Evolutionary conservation across 53 echinoderm and acorn worm genomes (phyloP), one percentile per base, ranked within the genome.

Genomic region (Luidia sarsii): DNA sequence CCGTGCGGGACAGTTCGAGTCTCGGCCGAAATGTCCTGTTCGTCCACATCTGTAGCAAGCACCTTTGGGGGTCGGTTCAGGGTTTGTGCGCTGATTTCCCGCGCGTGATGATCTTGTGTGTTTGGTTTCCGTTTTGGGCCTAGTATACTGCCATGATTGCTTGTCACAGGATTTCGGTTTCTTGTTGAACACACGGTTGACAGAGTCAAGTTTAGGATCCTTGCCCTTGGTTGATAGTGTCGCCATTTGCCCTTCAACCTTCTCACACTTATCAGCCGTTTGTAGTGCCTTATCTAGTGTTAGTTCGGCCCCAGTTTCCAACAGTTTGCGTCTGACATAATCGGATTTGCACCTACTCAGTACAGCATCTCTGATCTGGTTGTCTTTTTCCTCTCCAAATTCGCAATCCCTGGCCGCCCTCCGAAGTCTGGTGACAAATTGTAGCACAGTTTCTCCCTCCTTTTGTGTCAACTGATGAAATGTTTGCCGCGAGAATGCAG

Each of bases 281-380:
- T 55, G 39, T 49, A 79, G 37, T 23, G 62, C 11, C 3, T 80
- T 45, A 20, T 51, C 43, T 30, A 89, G 32, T 20, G 79, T 89
- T n/a, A 79, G 53, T 15, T 27, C 65, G 22, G 49, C 60, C 2
- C 80, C 71, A 54, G 69, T 68, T 56, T 80, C 64, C 15, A 80
- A 57, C 33, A 88, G 37, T 32, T 88, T 84, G 34, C 84, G 46
- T 22, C 84, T 15, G 13, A 88, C 23, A 19, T 70, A 27, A 27
- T 37, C 25, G 23, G 87, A 86, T 27, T 31, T 33, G 32, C 64
- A 86, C 13, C 53, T 65, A 33, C 79, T 67, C 18, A 87, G 71
- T 10, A 91, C 56, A 36, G 82, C 79, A 60, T 91, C 75, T 67
- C 82, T 54, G 25, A 90, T 82, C 25, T 87, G 82, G 39, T 89